These are phyloP conservation scores for Isichthys henryi DNA, from an alignment of 2,113 vertebrate species.

Conservation along the genomic window DNA sequence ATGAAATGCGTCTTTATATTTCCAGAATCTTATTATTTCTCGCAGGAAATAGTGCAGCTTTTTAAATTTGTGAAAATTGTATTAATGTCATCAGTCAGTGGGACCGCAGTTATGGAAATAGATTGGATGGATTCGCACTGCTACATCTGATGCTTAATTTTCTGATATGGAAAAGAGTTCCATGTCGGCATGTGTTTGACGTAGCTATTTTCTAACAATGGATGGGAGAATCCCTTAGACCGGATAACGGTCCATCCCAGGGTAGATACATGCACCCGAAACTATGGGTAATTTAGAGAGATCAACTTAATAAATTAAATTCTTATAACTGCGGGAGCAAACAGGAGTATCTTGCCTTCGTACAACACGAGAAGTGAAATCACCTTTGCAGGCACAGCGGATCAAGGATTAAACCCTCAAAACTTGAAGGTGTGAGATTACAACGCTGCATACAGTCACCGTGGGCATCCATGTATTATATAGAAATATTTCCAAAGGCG, in stretches of 20 bases:
- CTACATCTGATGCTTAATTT: neutral
- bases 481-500: neutral
- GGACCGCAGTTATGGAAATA: neutral
- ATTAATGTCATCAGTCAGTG: neutral
- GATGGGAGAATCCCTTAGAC: neutral
- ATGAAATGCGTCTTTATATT: neutral
- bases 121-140: neutral
- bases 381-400: neutral
- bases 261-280: neutral
- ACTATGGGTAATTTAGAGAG: neutral
- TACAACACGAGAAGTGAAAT: neutral
- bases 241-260: neutral
- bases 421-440: neutral
- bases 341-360: too few species aligned
- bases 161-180: neutral
- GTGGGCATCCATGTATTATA: neutral
- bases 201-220: neutral
- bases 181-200: neutral
- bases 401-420: neutral
- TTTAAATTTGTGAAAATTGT: neutral
- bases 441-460: neutral
- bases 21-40: neutral
- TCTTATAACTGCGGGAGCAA: neutral
- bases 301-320: neutral
- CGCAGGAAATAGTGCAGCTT: neutral